Evolutionary conservation across 2,888 invertebrate species (phyloP).

Genomic region (Agrotis ipsilon): DNA sequence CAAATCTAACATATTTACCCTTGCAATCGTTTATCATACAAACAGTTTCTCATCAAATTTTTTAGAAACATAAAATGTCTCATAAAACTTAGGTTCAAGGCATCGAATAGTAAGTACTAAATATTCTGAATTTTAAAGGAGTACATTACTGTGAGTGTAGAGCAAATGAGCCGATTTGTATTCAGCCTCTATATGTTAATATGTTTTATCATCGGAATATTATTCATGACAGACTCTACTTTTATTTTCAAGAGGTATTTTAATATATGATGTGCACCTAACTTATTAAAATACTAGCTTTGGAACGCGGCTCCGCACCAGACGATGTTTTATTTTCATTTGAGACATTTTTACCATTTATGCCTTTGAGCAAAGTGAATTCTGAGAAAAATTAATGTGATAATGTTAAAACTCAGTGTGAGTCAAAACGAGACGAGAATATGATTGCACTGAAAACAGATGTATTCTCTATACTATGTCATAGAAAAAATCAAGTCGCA

Average conservation of each 20-base stretch:
- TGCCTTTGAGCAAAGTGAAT: background rate
- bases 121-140: slow-evolving; percentile 64
- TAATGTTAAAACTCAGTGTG: background rate
- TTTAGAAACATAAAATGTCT: slow-evolving; percentile 46
- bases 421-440: background rate
- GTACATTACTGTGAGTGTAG: slow-evolving; percentile 62
- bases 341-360: background rate
- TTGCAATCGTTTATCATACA: slow-evolving; percentile 33
- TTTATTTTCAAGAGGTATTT: slow-evolving; percentile 73
- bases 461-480: no score
- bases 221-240: slow-evolving; percentile 71
- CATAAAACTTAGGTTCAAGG: slow-evolving; percentile 61
- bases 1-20: slow-evolving; percentile 10
- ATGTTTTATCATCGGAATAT: slow-evolving; percentile 74
- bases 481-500: no score
- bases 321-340: slow-evolving; percentile 6
- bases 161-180: slow-evolving; percentile 79
- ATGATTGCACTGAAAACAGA: no score
- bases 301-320: slow-evolving; percentile 19
- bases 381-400: background rate
- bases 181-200: slow-evolving; percentile 75
- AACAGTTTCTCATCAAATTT: slow-evolving; percentile 36
- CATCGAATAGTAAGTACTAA: slow-evolving; percentile 56
- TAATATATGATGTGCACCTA: slow-evolving; percentile 62
- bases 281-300: slow-evolving; percentile 58